phyloP scores from a whole-genome alignment of 2,888 invertebrate species.

The Silvanus unidentatus region DNA sequence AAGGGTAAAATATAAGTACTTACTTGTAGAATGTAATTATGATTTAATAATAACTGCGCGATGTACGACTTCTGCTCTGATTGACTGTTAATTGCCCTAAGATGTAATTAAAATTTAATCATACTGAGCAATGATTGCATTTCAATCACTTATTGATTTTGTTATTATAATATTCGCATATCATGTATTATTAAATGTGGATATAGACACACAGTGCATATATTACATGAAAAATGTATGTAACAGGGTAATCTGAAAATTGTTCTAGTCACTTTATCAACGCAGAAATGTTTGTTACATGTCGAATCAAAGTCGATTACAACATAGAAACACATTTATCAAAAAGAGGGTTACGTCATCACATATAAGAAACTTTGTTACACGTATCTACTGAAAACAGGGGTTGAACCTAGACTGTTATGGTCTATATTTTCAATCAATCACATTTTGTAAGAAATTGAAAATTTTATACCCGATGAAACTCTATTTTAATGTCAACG shows the following conservation, averaged over 20 bases:
- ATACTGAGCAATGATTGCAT: conserved; percentile 6
- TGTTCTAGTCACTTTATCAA: neutral
- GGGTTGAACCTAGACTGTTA: conserved; percentile 20
- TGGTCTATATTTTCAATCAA: conserved; percentile 35
- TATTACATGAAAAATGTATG: neutral
- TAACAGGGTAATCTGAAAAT: neutral
- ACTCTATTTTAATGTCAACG: conserved; percentile 10
- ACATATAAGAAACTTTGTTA: conserved; percentile 29
- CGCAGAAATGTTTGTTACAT: conserved; percentile 30
- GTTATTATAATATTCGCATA: neutral
- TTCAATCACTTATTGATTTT: conserved; percentile 2
- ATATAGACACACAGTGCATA: too few species aligned
- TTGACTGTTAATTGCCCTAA: conserved; percentile 46
- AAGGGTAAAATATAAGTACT: conserved; percentile 37
- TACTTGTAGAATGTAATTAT: conserved; percentile 45
- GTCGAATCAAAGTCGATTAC: conserved; percentile 44
- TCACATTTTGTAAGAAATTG: conserved; percentile 40
- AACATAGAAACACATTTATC: conserved; percentile 40
- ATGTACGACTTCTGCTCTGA: conserved; percentile 40
- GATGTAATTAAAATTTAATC: conserved; percentile 47
- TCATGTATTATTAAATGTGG: too few species aligned
- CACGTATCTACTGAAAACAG: conserved; percentile 20
- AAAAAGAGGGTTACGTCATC: conserved; percentile 35
- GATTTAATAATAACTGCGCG: conserved; percentile 44
- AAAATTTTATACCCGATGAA: conserved; percentile 40